These are phyloP conservation scores for Pycnomerus fuliginosus DNA, from an alignment of 2,888 invertebrate genomes.

Conservation along the genomic window DNA sequence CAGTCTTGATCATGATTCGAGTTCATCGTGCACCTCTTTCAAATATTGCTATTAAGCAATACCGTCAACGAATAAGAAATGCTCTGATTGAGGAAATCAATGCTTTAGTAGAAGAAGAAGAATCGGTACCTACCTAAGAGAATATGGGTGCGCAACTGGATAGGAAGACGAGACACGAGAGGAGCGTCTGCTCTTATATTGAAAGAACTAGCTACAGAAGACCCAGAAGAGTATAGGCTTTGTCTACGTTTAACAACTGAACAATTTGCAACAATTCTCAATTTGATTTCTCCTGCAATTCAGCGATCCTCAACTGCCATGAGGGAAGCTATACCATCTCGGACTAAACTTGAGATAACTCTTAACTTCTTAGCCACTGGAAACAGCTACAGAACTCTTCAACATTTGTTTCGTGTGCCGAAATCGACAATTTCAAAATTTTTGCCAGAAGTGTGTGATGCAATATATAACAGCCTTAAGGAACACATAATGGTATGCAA, in stretches of 20 bases:
- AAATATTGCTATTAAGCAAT: no score
- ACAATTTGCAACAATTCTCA: constrained; percentile 10
- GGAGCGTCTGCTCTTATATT: constrained; percentile 11
- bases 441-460: constrained; percentile 5
- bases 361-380: constrained; percentile 4
- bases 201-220: constrained; percentile 9
- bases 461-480: constrained; percentile 2
- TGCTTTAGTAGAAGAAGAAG: no score
- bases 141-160: no score
- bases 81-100: no score
- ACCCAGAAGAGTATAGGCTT: constrained; percentile 8
- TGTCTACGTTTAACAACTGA: constrained; percentile 10
- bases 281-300: constrained; percentile 13
- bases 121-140: no score
- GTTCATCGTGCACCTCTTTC: no score
- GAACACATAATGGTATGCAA: no score
- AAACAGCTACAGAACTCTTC: constrained; percentile 5
- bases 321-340: constrained; percentile 14
- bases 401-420: constrained; percentile 1
- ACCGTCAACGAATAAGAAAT: no score
- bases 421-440: constrained; percentile 7
- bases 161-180: constrained; percentile 5
- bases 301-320: constrained; percentile 10
- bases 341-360: constrained; percentile 1
- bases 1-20: no score